These are phyloP conservation scores for Typhlichthys subterraneus DNA, from an alignment of 2,797 vertebrate species.

Conservation along the genomic window DNA sequence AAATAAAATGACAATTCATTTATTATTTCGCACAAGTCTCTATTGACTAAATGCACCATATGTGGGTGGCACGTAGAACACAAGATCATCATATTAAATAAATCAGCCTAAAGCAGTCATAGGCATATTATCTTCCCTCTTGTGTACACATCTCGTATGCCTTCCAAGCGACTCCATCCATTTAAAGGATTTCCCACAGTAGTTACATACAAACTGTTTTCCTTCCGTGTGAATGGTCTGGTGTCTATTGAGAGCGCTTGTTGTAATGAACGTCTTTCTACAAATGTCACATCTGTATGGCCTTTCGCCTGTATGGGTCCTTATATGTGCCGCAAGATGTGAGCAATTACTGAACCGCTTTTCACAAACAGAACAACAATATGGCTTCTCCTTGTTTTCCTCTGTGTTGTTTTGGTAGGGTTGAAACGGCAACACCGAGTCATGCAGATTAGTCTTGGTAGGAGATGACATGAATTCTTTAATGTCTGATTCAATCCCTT, in stretches of 20 bases:
- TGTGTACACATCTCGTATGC: conserved; percentile 63
- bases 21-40: conserved; percentile 6
- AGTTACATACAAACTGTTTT: conserved; percentile 65
- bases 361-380: conserved; percentile 68
- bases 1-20: conserved; percentile 23
- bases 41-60: conserved; percentile 9
- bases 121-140: conserved; percentile 43
- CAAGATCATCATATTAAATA: neutral
- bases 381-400: conserved; percentile 63
- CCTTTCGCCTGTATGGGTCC: conserved; percentile 74
- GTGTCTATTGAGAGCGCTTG: conserved; percentile 71
- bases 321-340: conserved; percentile 70
- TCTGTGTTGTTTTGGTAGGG: conserved; percentile 48
- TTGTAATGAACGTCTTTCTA: conserved; percentile 71
- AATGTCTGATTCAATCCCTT: conserved; percentile 56
- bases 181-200: conserved; percentile 68
- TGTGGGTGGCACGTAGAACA: neutral
- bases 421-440: conserved; percentile 53
- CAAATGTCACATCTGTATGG: conserved; percentile 72
- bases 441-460: conserved; percentile 40
- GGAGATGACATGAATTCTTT: conserved; percentile 64
- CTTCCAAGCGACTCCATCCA: conserved; percentile 74
- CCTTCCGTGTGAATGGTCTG: conserved; percentile 74
- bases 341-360: conserved; percentile 73
- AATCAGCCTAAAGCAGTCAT: conserved; percentile 20